A percentile compares a stretch with the other conserved stretches of the same genome.
Evolutionary conservation across 1,140 invertebrate species (phyloP).

Genomic region (Antheraea pernyi): DNA sequence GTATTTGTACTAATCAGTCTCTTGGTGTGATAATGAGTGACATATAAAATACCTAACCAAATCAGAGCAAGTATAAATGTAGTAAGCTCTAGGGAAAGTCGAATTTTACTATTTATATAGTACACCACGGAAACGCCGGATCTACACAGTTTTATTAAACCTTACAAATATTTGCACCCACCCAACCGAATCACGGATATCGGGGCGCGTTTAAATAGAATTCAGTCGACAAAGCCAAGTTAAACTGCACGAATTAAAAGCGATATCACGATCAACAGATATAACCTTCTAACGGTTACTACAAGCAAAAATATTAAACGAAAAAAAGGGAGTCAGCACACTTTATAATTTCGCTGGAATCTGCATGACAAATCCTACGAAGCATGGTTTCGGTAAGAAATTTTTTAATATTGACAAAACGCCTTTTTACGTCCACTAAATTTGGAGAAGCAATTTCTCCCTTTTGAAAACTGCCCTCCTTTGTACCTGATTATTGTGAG

Average conservation of each 20-base stretch:
- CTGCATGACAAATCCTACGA: not conserved
- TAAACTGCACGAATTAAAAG: not conserved
- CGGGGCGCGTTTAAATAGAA: not conserved
- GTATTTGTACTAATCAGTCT: too few species aligned
- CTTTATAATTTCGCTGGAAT: not conserved
- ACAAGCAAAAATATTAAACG: not conserved
- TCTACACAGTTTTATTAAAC: not conserved
- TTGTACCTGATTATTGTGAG: slow-evolving; percentile 10
- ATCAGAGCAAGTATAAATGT: not conserved
- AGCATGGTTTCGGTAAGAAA: not conserved
- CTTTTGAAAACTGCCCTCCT: slow-evolving; percentile 8
- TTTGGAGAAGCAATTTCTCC: slow-evolving; percentile 5
- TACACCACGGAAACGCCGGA: not conserved
- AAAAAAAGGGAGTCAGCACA: not conserved
- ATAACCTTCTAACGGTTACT: not conserved
- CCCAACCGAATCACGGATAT: not conserved
- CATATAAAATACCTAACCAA: too few species aligned
- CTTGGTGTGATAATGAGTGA: too few species aligned
- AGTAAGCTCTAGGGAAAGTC: not conserved
- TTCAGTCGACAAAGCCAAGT: not conserved
- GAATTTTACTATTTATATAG: not conserved
- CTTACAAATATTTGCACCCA: not conserved
- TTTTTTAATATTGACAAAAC: slow-evolving; percentile 13
- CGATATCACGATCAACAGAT: not conserved
- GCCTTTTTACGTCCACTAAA: not conserved